These are phyloP conservation scores for Syngnathus rostellatus DNA, from an alignment of 2,797 vertebrate species.

Conservation along the genomic window DNA sequence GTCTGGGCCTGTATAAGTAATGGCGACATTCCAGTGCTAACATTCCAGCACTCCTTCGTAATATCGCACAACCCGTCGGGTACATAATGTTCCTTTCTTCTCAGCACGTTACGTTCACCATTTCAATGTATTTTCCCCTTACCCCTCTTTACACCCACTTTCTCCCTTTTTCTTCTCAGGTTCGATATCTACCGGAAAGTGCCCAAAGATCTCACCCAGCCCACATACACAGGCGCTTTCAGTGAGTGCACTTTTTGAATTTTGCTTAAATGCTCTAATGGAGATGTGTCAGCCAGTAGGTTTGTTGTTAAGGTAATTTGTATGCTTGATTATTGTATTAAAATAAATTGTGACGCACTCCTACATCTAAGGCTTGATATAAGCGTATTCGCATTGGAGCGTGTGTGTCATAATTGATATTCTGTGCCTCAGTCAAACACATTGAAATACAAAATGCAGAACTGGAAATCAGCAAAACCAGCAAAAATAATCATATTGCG, in stretches of 20 bases:
- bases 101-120: slow-evolving; percentile 55
- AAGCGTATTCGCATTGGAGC: too few species aligned
- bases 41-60: slow-evolving; percentile 65
- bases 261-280: neutral
- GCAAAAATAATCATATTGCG: too few species aligned
- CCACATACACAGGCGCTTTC: slow-evolving; percentile 96
- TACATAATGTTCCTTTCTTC: slow-evolving; percentile 66
- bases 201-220: slow-evolving; percentile 98
- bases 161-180: slow-evolving; percentile 65
- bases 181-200: slow-evolving; percentile 99
- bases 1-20: slow-evolving; percentile 44
- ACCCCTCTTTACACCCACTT: slow-evolving; percentile 26
- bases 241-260: slow-evolving; percentile 77
- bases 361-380: too few species aligned
- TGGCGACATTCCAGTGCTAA: slow-evolving; percentile 61
- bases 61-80: slow-evolving; percentile 56
- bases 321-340: neutral
- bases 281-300: too few species aligned
- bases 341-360: neutral
- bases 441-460: too few species aligned
- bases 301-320: neutral
- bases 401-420: too few species aligned
- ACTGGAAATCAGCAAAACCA: too few species aligned
- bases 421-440: too few species aligned
- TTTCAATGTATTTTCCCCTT: slow-evolving; percentile 7